Conservation (phyloP, 1,140 invertebrate genomes). For the Neodiprion lecontei region DNA sequence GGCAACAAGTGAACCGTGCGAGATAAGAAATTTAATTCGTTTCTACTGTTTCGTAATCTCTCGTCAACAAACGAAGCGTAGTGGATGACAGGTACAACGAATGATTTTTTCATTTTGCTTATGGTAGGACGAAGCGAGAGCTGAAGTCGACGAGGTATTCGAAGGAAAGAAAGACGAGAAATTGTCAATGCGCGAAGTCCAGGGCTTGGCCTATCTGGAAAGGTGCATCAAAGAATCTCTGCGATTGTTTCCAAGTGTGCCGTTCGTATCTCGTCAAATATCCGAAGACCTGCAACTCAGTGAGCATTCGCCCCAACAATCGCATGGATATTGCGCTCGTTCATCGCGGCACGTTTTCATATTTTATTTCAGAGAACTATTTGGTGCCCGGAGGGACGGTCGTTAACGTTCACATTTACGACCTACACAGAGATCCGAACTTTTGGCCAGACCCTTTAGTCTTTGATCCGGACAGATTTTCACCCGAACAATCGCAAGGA, state of each 20-base stretch:
- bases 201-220: slow-evolving; percentile 62
- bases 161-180: slow-evolving; percentile 27
- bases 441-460: slow-evolving; percentile 76
- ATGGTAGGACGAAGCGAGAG: slow-evolving; percentile 34
- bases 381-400: slow-evolving; percentile 55
- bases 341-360: neutral
- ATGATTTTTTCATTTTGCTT: neutral
- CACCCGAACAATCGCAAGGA: slow-evolving; percentile 35
- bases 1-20: too few relatives aligned
- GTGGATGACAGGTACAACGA: too few relatives aligned
- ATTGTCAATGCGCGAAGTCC: slow-evolving; percentile 27
- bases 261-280: slow-evolving; percentile 60
- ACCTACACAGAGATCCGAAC: slow-evolving; percentile 72
- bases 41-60: too few relatives aligned
- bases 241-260: slow-evolving; percentile 68
- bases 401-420: slow-evolving; percentile 60
- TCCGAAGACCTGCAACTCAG: slow-evolving; percentile 51
- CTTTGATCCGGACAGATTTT: slow-evolving; percentile 81
- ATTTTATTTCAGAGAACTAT: slow-evolving; percentile 37
- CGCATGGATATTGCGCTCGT: slow-evolving; percentile 17
- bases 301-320: slow-evolving; percentile 6
- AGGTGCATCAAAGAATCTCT: slow-evolving; percentile 70
- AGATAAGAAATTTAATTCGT: too few relatives aligned
- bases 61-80: too few relatives aligned
- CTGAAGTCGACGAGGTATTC: slow-evolving; percentile 36